Percentiles rank a stretch among this genome's conserved stretches.
phyloP scores from a whole-genome alignment of 2,797 vertebrate species.

The Amblyraja radiata region DNA sequence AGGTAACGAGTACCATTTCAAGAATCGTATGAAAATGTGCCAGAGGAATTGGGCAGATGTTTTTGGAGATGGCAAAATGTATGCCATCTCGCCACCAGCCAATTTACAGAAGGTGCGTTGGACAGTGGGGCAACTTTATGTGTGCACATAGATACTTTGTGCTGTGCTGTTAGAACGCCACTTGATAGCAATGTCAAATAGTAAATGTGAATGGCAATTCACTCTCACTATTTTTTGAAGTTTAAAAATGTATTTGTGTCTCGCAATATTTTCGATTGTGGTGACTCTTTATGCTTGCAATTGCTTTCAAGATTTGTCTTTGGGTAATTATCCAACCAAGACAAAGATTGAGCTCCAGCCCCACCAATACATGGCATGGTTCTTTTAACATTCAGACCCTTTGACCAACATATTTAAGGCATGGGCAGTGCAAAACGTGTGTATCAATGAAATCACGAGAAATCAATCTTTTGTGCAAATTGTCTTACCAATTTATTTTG shows the following conservation, averaged over 20 bases:
- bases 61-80: constrained; percentile 91
- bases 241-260: background rate
- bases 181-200: background rate
- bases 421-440: background rate
- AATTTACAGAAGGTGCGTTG: constrained; percentile 78
- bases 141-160: background rate
- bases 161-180: background rate
- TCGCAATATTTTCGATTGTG: background rate
- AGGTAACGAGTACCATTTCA: constrained; percentile 98
- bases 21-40: constrained; percentile 94
- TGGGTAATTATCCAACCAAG: background rate
- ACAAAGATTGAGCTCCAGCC: background rate
- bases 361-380: background rate
- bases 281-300: background rate
- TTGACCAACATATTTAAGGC: background rate
- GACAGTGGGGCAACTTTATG: background rate
- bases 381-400: background rate
- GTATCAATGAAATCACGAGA: background rate
- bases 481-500: background rate
- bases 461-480: background rate
- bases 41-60: constrained; percentile 97
- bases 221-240: background rate
- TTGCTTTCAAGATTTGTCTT: background rate
- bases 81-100: constrained; percentile 83
- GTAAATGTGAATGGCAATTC: background rate